Evolutionary conservation across 1,140 invertebrate species (phyloP).

Genomic region (Scaptodrosophila lebanonensis): DNA sequence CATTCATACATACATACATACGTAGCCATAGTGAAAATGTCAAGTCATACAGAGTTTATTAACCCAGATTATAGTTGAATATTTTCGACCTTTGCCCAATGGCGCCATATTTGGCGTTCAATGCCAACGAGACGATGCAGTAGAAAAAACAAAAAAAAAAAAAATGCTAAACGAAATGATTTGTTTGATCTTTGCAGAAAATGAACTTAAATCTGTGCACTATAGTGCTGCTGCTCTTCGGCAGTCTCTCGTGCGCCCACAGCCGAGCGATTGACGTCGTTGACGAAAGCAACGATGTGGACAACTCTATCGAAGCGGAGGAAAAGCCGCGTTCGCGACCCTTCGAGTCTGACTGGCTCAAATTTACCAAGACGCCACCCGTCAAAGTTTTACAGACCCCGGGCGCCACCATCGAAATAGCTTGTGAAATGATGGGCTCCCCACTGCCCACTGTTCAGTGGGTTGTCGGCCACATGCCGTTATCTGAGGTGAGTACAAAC

Average conservation of each 20-base stretch:
- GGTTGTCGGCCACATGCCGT: slow-evolving; percentile 81
- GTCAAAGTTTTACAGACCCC: slow-evolving; percentile 69
- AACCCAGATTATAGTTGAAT: slow-evolving; percentile 56
- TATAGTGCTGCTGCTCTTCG: slow-evolving; percentile 70
- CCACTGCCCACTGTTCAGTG: slow-evolving; percentile 84
- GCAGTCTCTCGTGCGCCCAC: slow-evolving; percentile 42
- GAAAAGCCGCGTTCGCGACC: slow-evolving; percentile 33
- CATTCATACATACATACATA: too few relatives aligned
- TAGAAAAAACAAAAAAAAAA: too few relatives aligned
- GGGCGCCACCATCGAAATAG: slow-evolving; percentile 80
- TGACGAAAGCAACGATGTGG: slow-evolving; percentile 62
- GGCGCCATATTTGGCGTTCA: too few relatives aligned
- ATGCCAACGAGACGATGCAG: too few relatives aligned
- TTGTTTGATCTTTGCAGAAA: slow-evolving; percentile 53
- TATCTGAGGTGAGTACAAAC: slow-evolving; percentile 79
- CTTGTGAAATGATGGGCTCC: slow-evolving; percentile 83
- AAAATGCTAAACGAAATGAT: too few relatives aligned
- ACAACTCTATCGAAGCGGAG: slow-evolving; percentile 66
- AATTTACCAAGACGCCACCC: slow-evolving; percentile 78
- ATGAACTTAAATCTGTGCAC: slow-evolving; percentile 75
- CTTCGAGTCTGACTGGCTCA: slow-evolving; percentile 78
- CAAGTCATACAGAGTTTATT: slow-evolving; percentile 50
- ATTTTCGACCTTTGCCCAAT: slow-evolving; percentile 13
- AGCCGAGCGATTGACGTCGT: slow-evolving; percentile 64
- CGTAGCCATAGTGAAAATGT: too few relatives aligned